Percentiles rank a stretch among this genome's conserved stretches.
Conservation (phyloP, 2,888 invertebrate genomes). For the Leucophora obtusa region DNA sequence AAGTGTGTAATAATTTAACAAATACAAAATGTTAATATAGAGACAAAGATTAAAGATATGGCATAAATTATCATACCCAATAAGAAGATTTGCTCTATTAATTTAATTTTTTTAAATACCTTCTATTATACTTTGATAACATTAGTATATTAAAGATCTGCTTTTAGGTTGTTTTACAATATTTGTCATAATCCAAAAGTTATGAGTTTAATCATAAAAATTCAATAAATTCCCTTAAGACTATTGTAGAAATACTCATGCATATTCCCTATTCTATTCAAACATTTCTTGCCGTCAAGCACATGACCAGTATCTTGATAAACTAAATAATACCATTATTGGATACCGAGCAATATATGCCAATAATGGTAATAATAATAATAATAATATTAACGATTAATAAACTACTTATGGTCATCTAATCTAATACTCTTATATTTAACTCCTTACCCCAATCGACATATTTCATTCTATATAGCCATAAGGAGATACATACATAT, state of each 20-base stretch:
- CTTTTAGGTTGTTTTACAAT: neutral
- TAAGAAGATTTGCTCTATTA: too few relatives aligned
- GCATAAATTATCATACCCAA: too few relatives aligned
- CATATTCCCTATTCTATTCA: neutral
- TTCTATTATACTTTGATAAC: neutral
- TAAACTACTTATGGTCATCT: slow-evolving; percentile 25
- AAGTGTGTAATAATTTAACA: neutral
- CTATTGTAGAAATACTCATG: neutral
- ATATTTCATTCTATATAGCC: neutral
- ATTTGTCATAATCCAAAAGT: slow-evolving; percentile 8
- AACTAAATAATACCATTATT: slow-evolving; percentile 6
- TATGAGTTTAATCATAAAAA: slow-evolving; percentile 5
- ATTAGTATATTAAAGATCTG: neutral
- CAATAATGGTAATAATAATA: neutral
- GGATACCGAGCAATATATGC: neutral
- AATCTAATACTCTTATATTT: slow-evolving; percentile 11
- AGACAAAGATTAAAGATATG: neutral
- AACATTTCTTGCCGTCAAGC: neutral
- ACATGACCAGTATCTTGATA: slow-evolving; percentile 20
- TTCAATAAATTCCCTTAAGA: slow-evolving; percentile 6
- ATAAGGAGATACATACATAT: neutral
- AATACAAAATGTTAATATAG: neutral
- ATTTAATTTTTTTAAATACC: neutral
- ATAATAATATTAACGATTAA: slow-evolving; percentile 38
- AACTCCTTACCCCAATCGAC: neutral